Base-by-base conservation (phyloP, 2,888 invertebrate genomes). In the Azorinus chamasolen region DNA sequence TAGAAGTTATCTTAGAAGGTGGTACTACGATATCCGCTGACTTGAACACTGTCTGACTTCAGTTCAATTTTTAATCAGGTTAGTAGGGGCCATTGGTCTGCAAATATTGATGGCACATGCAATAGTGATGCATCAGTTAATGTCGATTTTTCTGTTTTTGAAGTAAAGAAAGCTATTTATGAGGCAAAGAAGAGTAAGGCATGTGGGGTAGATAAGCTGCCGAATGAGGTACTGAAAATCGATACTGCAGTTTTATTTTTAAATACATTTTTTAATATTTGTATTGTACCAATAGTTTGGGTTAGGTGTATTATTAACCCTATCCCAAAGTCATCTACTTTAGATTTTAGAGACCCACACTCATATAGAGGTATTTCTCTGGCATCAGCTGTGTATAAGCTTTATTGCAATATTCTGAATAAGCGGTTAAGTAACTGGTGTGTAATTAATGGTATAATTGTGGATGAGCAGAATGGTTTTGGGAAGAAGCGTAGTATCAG, bases 241-340 rank as follows among this genome's bases (percentile, higher is more conserved):
- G 66, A 68, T 57, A 59, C 65, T 24, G 1, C 45, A 20, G 50
- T 63, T 16, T 22, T 39, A 20, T 54, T 46, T 58, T 45, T 71
- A 46, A 57, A 63, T 32, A 24, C 43, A 1, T 20, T 65, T 20
- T 71, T 71, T 43, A 71, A 71, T 53, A 22, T 70, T 3, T 66
- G 58, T 58, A 70, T 10, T 25, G 20, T 70, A 20, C 50, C 57
- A 25, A 20, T 18, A 37, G 8, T 62, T 22, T 70, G 63, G 63
- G 20, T 27, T 2, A 63, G 63, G 57, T 62, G 63, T 57, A 50
- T 61, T 12, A 61, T n/a, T n/a, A n/a, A n/a, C n/a, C n/a, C 46
- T 18, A 59, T 59, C 2, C 58, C 58, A 16, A 58, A 45, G 48
- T 61, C 61, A 32, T 16, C 61, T 14, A 16, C 12, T 8, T 22